Conservation (phyloP, 1,140 invertebrate genomes). For the Papilio glaucus region DNA sequence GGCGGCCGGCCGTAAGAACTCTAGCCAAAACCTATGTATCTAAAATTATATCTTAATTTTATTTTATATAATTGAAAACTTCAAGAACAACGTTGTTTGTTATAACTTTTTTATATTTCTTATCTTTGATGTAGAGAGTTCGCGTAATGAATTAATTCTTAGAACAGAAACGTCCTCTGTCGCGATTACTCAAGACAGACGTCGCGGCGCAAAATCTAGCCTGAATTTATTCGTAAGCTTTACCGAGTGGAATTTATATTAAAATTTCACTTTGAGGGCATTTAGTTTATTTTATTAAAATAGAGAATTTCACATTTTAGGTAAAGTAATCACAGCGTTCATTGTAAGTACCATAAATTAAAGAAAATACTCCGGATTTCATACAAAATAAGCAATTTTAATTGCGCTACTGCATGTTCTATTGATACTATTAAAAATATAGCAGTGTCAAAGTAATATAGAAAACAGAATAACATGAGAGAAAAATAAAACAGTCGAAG, state of each 20-base stretch:
- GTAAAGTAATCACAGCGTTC: background rate
- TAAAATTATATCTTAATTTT: background rate
- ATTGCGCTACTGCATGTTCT: no score
- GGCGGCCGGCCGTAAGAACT: no score
- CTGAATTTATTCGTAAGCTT: constrained; percentile 38
- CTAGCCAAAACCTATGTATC: no score
- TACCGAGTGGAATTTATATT: constrained; percentile 30
- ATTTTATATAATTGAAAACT: background rate
- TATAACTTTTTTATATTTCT: constrained; percentile 10
- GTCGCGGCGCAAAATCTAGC: constrained; percentile 19
- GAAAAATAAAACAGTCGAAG: background rate
- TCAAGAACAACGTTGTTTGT: background rate
- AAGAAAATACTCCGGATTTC: background rate
- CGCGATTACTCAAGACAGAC: constrained; percentile 33
- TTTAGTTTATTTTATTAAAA: constrained; percentile 35
- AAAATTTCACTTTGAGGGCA: constrained; percentile 30
- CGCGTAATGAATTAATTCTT: constrained; percentile 33
- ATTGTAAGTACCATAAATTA: background rate
- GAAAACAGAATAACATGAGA: background rate
- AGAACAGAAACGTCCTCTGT: constrained; percentile 23
- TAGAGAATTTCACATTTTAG: background rate
- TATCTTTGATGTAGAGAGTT: constrained; percentile 31
- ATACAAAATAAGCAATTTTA: background rate
- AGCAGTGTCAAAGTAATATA: background rate
- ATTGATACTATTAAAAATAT: no score